Evolutionary conservation across 2,113 vertebrate species (phyloP).

Genomic region (Spea multiplicata): DNA sequence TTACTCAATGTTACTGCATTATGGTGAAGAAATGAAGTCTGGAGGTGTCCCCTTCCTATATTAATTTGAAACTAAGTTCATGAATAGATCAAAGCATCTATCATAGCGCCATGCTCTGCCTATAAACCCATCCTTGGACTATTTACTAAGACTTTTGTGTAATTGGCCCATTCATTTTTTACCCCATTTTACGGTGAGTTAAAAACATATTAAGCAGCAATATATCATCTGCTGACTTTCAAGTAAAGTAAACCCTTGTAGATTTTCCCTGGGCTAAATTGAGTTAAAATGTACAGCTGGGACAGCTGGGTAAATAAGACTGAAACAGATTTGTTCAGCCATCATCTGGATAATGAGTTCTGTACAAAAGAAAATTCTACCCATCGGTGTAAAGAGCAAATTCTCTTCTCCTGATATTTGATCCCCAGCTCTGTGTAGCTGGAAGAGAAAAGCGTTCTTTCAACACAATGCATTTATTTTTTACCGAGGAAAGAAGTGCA

Average conservation of each 20-base stretch:
- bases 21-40: too few species aligned
- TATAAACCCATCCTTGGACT: too few species aligned
- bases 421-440: not conserved
- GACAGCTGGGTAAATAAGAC: conserved; percentile 31
- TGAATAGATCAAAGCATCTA: too few species aligned
- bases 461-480: not conserved
- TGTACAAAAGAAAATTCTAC: not conserved
- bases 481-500: not conserved
- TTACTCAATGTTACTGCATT: too few species aligned
- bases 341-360: not conserved
- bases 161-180: too few species aligned
- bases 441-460: not conserved
- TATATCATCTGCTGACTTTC: not conserved
- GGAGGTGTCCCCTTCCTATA: too few species aligned
- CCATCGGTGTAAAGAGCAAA: not conserved
- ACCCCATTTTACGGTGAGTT: too few species aligned
- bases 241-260: not conserved
- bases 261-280: not conserved
- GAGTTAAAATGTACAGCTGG: not conserved
- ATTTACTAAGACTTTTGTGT: too few species aligned
- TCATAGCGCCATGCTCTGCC: too few species aligned
- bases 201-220: not conserved
- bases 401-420: not conserved
- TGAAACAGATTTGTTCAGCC: not conserved
- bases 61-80: too few species aligned